Base-by-base conservation (phyloP, 2,797 vertebrate genomes). In the Trematomus bernacchii region DNA sequence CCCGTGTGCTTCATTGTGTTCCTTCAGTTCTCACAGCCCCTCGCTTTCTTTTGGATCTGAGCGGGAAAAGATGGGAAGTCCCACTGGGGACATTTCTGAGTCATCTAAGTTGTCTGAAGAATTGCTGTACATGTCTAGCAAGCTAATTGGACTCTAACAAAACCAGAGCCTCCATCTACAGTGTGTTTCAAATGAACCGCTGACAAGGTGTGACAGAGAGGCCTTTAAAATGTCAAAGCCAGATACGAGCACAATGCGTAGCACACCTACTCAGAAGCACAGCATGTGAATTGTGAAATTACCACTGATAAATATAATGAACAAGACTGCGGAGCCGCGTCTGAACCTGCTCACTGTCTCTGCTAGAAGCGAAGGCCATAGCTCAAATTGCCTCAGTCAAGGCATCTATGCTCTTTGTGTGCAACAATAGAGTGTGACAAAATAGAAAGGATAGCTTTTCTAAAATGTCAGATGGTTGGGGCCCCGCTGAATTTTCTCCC, bases 381-480 rank as follows among this genome's bases (percentile, higher is more conserved):
- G 79, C 82, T 89, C 82, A 88, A 79, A 85, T 84, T 85, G 84
- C 79, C 75, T 75, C 79, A 66, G 84, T 78, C 82, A 69, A 89
- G 79, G 80, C 80, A 77, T 88, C 86, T 57, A 12, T 69, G 85
- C 54, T 91, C 88, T 92, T 92, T 92, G 82, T 88, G 77, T 55
- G 71, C 76, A 85, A 92, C 90, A 93, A 92, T 88, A 66, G 84
- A 85, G 53, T 78, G 72, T 85, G 89, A 91, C 88, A 85, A 90
- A 91, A 88, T 80, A 77, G 78, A 93, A 92, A 88, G 87, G 89
- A 91, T 84, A 80, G 88, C 88, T 89, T 91, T 91, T 92, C 75
- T 88, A 76, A 93, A 94, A 94, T 94, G 93, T 93, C 93, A 93
- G 87, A 73, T 81, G 46, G 88, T 91, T 79, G 89, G 90, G 83